Percentiles rank a stretch among this genome's conserved stretches.
Evolutionary conservation across 1,140 invertebrate genomes (phyloP).

Genomic region (Lutraria rhynchaena): DNA sequence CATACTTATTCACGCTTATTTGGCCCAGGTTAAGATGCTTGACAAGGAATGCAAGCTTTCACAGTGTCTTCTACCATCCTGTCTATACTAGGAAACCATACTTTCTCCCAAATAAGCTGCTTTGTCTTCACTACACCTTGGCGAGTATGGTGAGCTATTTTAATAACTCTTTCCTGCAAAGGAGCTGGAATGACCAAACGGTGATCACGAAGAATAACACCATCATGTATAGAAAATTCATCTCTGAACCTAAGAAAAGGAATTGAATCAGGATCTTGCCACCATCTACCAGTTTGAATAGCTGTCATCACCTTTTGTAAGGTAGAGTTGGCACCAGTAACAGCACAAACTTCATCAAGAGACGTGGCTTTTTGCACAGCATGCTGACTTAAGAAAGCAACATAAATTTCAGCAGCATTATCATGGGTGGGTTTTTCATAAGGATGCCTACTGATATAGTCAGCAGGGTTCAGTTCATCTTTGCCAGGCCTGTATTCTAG

Average conservation of each 20-base stretch:
- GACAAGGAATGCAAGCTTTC: conserved; percentile 71
- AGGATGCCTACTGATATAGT: conserved; percentile 64
- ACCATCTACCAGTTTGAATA: conserved; percentile 53
- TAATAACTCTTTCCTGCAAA: conserved; percentile 61
- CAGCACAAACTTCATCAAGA: conserved; percentile 47
- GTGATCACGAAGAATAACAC: conserved; percentile 56
- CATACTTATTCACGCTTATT: no score
- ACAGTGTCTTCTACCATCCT: conserved; percentile 65
- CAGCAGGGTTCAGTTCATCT: conserved; percentile 61
- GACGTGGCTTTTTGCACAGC: conserved; percentile 52
- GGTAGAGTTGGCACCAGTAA: conserved; percentile 13
- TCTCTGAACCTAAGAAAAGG: conserved; percentile 41
- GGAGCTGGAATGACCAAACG: conserved; percentile 59
- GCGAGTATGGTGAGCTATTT: conserved; percentile 67
- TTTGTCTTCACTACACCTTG: conserved; percentile 73
- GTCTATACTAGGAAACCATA: conserved; percentile 78
- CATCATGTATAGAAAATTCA: conserved; percentile 56
- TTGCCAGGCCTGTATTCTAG: conserved; percentile 58
- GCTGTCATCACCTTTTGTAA: conserved; percentile 53
- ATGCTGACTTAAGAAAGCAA: conserved; percentile 46
- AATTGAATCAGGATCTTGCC: conserved; percentile 14
- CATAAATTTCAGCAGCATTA: conserved; percentile 58
- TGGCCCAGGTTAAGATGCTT: no score
- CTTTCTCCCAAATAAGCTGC: conserved; percentile 71
- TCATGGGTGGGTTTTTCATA: conserved; percentile 24